Conservation (phyloP, 2,888 invertebrate genomes). For the Cataglyphis livida region DNA sequence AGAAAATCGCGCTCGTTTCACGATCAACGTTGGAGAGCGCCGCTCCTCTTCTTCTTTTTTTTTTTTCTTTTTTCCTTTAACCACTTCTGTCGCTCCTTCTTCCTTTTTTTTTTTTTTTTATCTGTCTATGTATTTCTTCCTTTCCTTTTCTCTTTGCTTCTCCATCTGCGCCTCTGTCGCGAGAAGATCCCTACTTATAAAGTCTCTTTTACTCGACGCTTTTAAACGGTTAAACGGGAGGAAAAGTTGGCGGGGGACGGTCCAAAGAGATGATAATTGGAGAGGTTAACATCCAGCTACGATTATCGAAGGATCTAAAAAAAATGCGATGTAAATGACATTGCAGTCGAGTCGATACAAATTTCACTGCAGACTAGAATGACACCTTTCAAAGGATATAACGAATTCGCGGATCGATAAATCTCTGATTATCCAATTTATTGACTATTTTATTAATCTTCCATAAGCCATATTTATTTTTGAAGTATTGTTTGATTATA, state of each 20-base stretch:
- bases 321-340: slow-evolving; percentile 12
- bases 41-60: background rate
- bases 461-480: background rate
- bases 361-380: background rate
- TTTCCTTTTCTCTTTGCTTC: slow-evolving; percentile 3
- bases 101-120: background rate
- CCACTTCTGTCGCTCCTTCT: background rate
- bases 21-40: background rate
- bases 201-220: slow-evolving; percentile 9
- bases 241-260: slow-evolving; percentile 4
- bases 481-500: background rate
- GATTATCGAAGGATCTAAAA: slow-evolving; percentile 1
- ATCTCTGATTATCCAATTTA: background rate
- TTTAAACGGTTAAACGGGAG: background rate
- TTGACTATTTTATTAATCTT: background rate
- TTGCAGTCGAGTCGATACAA: background rate
- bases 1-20: slow-evolving; percentile 20
- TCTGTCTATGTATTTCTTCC: background rate
- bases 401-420: background rate
- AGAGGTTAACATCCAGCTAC: background rate
- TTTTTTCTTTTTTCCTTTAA: background rate
- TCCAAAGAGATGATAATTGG: slow-evolving; percentile 35
- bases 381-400: background rate
- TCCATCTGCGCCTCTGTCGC: background rate
- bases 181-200: background rate